Base-by-base conservation (phyloP, 2,888 invertebrate genomes). In the Orthosia gothica region DNA sequence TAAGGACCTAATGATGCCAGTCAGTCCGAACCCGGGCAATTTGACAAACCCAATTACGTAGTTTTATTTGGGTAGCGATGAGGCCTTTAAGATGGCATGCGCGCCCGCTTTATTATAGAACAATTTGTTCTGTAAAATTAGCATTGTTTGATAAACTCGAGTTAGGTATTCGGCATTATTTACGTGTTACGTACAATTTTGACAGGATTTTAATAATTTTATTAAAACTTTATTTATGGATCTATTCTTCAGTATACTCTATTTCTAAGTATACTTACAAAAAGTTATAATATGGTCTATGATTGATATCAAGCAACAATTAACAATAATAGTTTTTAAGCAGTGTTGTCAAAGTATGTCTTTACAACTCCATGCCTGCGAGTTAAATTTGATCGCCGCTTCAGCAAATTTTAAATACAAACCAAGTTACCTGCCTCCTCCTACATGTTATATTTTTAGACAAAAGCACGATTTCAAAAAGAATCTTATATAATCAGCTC, bases 41-140 rank as follows among this genome's bases (percentile, higher is more conserved):
- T 92, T 90, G 87, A 91, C 91, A 90, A 90, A 90, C 89, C 88
- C 87, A 91, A 92, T 91, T 92, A 91, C 88, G 84, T 88, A 88
- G 89, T 90, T 91, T 91, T 91, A 89, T 91, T 91, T 88, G 84
- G 87, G 87, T 89, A 83, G 80, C 79, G 84, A 87, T 85, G 82
- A 87, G 83, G 81, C 81, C 84, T 76, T 84, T 82, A 85, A 81
- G 71, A 76, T 76, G 86, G 64, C 71, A 80, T 86, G 70, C 66
- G 70, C 50, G 23, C 50, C 40, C 67, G 26, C 63, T 76, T 70
- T 74, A 83, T 73, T 82, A 70, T 64, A 74, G 15, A 50, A 85
- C 66, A 69, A 85, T 82, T 77, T 77, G 78, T 85, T 71, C 62
- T 55, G 62, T 55, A 65, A 82, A 85, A 85, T 83, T 68, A 65